A percentile compares a stretch with the other conserved stretches of the same genome.
Evolutionary conservation across 2,113 vertebrate genomes (phyloP).

Genomic region (Sitta europaea): DNA sequence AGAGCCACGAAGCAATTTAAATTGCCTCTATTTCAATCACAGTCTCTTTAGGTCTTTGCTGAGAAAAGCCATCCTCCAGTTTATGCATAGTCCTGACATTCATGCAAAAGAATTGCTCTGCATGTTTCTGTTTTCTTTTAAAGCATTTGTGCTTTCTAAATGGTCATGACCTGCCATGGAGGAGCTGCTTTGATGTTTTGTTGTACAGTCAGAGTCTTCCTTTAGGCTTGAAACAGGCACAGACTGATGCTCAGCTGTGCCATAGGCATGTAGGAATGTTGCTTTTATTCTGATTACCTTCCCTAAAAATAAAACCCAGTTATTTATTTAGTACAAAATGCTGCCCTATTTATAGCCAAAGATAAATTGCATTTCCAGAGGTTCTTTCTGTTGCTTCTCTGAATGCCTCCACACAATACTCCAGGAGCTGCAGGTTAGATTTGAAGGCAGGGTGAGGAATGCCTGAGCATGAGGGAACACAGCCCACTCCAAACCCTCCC

Average conservation of each 20-base stretch:
- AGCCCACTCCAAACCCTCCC: background rate
- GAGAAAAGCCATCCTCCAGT: background rate
- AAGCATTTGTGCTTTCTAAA: background rate
- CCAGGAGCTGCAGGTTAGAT: background rate
- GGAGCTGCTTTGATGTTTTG: background rate
- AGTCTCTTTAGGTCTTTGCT: background rate
- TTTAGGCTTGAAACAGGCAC: background rate
- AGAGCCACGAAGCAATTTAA: background rate
- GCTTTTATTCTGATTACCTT: background rate
- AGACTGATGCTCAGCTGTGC: background rate
- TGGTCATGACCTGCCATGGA: background rate
- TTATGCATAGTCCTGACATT: background rate
- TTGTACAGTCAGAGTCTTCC: background rate
- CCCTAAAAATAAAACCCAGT: background rate
- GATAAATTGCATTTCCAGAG: background rate
- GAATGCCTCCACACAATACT: background rate
- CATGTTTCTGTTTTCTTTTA: background rate
- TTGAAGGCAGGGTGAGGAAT: background rate
- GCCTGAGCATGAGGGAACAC: background rate
- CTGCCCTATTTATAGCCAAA: background rate
- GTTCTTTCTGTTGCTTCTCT: background rate
- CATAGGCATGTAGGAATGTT: background rate
- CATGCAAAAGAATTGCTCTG: background rate
- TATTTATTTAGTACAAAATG: background rate
- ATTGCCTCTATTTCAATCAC: background rate